Evolutionary conservation across 2,113 vertebrate genomes (phyloP).

Genomic region (Zingel zingel): DNA sequence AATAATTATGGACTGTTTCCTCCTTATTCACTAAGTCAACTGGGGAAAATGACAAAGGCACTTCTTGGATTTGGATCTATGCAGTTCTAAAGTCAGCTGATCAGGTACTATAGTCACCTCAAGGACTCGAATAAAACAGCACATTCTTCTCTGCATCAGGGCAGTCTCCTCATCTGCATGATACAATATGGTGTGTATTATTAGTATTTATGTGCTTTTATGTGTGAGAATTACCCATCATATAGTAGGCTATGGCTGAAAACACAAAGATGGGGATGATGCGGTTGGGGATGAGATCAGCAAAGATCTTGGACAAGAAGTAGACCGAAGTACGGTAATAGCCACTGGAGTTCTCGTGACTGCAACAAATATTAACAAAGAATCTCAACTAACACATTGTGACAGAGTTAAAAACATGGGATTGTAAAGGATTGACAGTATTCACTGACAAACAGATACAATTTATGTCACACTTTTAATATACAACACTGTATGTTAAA

Average conservation of each 20-base stretch:
- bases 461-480: not conserved
- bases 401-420: not conserved
- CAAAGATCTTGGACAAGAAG: slow-evolving; percentile 83
- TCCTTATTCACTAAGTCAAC: not conserved
- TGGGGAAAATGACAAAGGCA: not conserved
- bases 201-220: not conserved
- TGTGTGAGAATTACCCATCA: slow-evolving; percentile 82
- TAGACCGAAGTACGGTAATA: slow-evolving; percentile 84
- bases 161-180: not conserved
- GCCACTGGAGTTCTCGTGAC: slow-evolving; percentile 82
- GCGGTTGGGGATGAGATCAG: slow-evolving; percentile 86
- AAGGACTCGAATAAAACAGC: slow-evolving; percentile 7
- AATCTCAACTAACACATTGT: not conserved
- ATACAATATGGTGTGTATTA: not conserved
- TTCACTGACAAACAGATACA: not conserved
- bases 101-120: not conserved
- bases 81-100: slow-evolving; percentile 2
- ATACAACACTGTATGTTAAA: too few relatives aligned
- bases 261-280: slow-evolving; percentile 83
- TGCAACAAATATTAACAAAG: slow-evolving; percentile 41
- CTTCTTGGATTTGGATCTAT: not conserved
- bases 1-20: not conserved
- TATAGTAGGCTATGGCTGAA: slow-evolving; percentile 84
- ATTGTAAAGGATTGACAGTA: not conserved
- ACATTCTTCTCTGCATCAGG: not conserved